Conservation (phyloP, 2,888 invertebrate species). For the Xestia rhomboidea region DNA sequence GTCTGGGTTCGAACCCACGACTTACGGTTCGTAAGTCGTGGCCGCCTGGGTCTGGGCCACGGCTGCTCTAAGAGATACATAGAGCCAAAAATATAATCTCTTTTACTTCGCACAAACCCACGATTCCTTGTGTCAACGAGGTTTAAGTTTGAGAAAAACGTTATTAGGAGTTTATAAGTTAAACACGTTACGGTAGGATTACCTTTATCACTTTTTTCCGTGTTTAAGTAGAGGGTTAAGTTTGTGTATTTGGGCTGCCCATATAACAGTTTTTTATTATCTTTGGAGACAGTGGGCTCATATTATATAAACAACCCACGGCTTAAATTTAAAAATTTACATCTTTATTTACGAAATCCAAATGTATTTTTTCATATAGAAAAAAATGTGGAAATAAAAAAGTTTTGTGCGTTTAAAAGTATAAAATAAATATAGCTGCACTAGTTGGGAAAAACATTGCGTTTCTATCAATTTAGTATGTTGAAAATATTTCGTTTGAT, state of each 20-base stretch:
- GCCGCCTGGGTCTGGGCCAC: too few relatives aligned
- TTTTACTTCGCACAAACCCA: too few relatives aligned
- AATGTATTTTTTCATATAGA: rapidly evolving
- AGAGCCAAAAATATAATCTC: too few relatives aligned
- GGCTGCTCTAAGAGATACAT: too few relatives aligned
- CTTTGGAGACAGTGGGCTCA: not conserved
- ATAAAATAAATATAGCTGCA: not conserved
- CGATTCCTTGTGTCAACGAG: too few relatives aligned
- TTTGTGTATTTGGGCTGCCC: slow-evolving; percentile 22
- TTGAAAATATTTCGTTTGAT: not conserved
- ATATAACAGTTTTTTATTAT: not conserved
- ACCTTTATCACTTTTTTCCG: slow-evolving; percentile 14
- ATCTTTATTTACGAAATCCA: not conserved
- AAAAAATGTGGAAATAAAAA: too few relatives aligned
- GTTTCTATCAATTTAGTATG: not conserved
- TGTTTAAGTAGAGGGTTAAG: slow-evolving; percentile 26
- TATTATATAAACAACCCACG: not conserved
- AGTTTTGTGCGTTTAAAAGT: not conserved
- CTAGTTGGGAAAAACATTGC: not conserved
- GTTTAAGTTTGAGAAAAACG: not conserved
- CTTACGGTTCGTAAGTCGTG: too few relatives aligned
- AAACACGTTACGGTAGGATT: slow-evolving; percentile 5
- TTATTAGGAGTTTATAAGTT: slow-evolving; percentile 18
- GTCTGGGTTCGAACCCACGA: too few relatives aligned
- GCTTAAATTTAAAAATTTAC: not conserved